A percentile compares a stretch with the other conserved stretches of the same genome.
These are phyloP conservation scores for Otolemur garnettii DNA, from an alignment of 2,113 vertebrate species.

Conservation along the genomic window DNA sequence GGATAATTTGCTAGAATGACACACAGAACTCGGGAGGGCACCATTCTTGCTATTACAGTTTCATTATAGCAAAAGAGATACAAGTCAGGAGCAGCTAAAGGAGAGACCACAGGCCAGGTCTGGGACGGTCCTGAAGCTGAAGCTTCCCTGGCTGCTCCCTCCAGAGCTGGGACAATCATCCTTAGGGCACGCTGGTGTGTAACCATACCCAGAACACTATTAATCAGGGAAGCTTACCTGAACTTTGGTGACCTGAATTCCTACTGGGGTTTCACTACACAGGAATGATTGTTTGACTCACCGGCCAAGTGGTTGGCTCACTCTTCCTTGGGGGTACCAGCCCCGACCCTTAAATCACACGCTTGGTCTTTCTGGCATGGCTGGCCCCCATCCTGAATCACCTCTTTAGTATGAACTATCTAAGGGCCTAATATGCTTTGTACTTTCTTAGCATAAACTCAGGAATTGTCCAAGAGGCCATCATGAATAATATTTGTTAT, in stretches of 20 bases:
- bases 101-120: neutral
- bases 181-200: neutral
- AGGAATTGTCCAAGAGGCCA: neutral
- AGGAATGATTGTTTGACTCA: neutral
- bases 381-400: neutral
- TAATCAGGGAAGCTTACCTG: neutral
- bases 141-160: too few species aligned
- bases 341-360: neutral
- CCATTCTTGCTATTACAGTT: neutral
- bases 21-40: neutral
- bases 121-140: neutral
- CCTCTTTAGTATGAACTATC: neutral
- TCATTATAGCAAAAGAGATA: neutral
- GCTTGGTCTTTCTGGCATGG: neutral
- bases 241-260: neutral
- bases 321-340: too few species aligned
- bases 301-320: neutral
- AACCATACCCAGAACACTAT: rapidly evolving
- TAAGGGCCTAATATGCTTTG: neutral
- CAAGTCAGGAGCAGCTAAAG: neutral
- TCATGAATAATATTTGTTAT: neutral
- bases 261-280: neutral
- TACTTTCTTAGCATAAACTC: neutral
- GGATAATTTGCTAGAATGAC: neutral
- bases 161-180: too few species aligned